Conservation (phyloP, 1,140 invertebrate genomes). For the Pseudoatta argentina region DNA sequence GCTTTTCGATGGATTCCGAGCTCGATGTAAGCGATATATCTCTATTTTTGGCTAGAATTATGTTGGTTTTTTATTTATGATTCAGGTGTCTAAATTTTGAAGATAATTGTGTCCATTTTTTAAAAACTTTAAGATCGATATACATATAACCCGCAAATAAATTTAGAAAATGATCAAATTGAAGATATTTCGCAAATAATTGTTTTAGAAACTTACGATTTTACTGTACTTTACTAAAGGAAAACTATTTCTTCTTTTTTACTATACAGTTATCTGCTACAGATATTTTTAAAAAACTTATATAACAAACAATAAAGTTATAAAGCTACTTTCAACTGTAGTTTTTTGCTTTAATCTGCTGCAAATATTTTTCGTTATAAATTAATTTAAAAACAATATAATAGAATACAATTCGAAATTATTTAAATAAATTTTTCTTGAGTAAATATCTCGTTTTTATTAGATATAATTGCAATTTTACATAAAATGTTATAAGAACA, state of each 20-base stretch:
- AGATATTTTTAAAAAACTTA: not conserved
- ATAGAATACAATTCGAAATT: not conserved
- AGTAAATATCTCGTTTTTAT: not conserved
- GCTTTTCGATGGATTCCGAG: not conserved
- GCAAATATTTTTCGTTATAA: not conserved
- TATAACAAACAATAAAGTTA: not conserved
- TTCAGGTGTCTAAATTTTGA: not conserved
- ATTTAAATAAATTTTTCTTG: not conserved
- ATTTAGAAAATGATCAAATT: not conserved
- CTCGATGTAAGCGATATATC: not conserved
- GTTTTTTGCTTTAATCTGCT: not conserved
- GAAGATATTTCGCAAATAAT: not conserved
- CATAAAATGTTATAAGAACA: not conserved
- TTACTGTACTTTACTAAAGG: not conserved
- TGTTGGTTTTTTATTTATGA: not conserved
- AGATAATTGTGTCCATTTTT: not conserved
- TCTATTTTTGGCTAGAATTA: not conserved
- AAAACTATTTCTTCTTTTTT: not conserved
- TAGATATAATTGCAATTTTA: not conserved
- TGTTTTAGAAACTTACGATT: not conserved
- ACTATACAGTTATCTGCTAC: not conserved
- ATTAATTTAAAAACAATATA: not conserved
- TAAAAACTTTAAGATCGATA: not conserved
- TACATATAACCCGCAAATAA: not conserved
- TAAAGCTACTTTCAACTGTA: not conserved